phyloP scores from a whole-genome alignment of 1,140 invertebrate species.

The Drosophila carrolli region DNA sequence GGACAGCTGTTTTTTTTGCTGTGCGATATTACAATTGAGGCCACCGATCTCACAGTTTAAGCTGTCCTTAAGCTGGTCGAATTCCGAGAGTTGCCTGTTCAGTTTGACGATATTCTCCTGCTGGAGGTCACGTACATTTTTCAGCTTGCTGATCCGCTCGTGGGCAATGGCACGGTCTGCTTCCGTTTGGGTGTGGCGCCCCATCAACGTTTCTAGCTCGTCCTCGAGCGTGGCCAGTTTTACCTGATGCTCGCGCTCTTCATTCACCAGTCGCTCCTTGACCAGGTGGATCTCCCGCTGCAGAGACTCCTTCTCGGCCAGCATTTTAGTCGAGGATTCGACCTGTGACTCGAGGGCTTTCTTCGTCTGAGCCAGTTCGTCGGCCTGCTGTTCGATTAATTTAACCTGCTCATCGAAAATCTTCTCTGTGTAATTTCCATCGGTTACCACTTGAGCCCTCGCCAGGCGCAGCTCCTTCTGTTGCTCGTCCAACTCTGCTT shows the following conservation, averaged over 20 bases:
- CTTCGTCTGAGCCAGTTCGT: neutral
- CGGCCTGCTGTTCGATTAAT: no score
- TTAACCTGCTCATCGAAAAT: no score
- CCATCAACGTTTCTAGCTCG: conserved; percentile 1
- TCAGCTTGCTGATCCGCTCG: conserved; percentile 15
- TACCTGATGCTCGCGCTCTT: conserved; percentile 7
- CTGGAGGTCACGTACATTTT: conserved; percentile 8
- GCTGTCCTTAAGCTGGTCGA: conserved; percentile 35
- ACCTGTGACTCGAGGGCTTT: neutral
- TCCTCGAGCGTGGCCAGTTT: conserved; percentile 7
- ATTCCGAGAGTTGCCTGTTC: neutral
- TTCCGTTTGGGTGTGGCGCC: neutral
- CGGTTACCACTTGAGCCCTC: no score
- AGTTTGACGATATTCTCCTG: neutral
- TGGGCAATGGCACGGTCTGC: neutral
- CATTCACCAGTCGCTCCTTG: conserved; percentile 10
- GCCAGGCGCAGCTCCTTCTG: no score
- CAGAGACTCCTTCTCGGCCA: conserved; percentile 30
- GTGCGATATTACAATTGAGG: conserved; percentile 45
- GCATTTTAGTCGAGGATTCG: conserved; percentile 11
- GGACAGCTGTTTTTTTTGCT: conserved; percentile 5
- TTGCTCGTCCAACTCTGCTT: neutral
- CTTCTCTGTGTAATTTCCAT: neutral
- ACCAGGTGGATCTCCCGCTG: conserved; percentile 11
- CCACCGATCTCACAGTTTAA: conserved; percentile 56